Conservation (phyloP, 2,113 vertebrate species). For the Dasyprocta punctata region DNA sequence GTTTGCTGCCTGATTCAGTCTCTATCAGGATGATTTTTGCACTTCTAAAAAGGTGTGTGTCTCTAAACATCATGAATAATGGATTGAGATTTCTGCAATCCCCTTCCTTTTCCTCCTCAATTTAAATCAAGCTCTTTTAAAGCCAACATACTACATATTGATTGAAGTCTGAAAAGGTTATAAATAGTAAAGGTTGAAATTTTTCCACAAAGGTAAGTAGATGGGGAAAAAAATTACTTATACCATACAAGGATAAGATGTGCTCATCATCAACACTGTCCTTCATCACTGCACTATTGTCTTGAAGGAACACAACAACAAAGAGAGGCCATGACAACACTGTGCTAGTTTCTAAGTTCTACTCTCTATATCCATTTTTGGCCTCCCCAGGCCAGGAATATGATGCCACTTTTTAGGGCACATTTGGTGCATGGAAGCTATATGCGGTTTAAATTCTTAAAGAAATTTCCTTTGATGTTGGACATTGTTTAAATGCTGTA, state of each 20-base stretch:
- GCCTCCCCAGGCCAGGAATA: not conserved
- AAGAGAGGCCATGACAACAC: not conserved
- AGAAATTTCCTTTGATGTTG: not conserved
- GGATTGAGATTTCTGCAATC: conserved; percentile 64
- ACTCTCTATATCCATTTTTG: not conserved
- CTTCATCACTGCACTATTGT: conserved; percentile 35
- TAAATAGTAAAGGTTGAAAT: conserved; percentile 59
- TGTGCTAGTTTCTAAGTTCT: not conserved
- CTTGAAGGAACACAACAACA: conserved; percentile 14
- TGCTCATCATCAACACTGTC: not conserved
- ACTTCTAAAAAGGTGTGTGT: conserved; percentile 39
- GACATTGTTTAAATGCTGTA: not conserved
- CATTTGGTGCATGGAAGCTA: not conserved
- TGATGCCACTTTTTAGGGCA: not conserved
- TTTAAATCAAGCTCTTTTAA: conserved; percentile 78
- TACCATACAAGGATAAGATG: not conserved
- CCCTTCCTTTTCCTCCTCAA: conserved; percentile 35
- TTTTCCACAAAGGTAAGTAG: conserved; percentile 58
- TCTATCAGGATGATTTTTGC: conserved; percentile 7
- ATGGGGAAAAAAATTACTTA: not conserved
- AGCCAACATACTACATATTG: conserved; percentile 60
- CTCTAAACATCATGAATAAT: conserved; percentile 75
- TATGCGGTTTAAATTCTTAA: not conserved
- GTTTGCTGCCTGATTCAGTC: not conserved
- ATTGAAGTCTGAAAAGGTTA: conserved; percentile 58